These are phyloP conservation scores for Onchidella celtica DNA, from an alignment of 2,888 invertebrate species.

Conservation along the genomic window DNA sequence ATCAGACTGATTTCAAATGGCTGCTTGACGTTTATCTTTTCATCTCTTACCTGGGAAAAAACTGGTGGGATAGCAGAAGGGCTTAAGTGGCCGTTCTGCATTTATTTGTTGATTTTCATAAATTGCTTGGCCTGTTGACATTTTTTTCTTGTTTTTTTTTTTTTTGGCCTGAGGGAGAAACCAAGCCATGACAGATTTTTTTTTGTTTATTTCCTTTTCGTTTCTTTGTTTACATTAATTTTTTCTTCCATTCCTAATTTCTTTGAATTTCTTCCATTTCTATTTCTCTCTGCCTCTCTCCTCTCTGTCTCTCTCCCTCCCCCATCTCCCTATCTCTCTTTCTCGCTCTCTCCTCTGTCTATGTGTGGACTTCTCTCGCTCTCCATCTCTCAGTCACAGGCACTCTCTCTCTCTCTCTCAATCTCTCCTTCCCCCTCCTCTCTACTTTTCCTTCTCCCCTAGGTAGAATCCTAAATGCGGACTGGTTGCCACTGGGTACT, in stretches of 20 bases:
- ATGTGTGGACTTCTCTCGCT: not conserved
- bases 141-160: not conserved
- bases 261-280: not conserved
- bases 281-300: not conserved
- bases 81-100: too few relatives aligned
- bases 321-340: not conserved
- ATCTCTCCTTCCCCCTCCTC: not conserved
- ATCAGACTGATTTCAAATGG: too few relatives aligned
- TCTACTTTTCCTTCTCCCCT: not conserved
- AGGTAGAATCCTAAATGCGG: not conserved
- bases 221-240: too few relatives aligned
- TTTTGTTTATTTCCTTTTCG: not conserved
- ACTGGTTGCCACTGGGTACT: too few relatives aligned
- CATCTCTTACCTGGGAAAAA: too few relatives aligned
- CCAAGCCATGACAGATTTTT: too few relatives aligned
- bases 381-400: not conserved
- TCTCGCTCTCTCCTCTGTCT: not conserved
- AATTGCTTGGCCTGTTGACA: too few relatives aligned
- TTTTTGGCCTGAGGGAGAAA: too few relatives aligned
- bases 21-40: too few relatives aligned
- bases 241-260: not conserved
- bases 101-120: too few relatives aligned
- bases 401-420: not conserved
- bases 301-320: not conserved
- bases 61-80: too few relatives aligned